Base-by-base conservation (phyloP, 2,797 vertebrate species). In the Dipus sagitta region DNA sequence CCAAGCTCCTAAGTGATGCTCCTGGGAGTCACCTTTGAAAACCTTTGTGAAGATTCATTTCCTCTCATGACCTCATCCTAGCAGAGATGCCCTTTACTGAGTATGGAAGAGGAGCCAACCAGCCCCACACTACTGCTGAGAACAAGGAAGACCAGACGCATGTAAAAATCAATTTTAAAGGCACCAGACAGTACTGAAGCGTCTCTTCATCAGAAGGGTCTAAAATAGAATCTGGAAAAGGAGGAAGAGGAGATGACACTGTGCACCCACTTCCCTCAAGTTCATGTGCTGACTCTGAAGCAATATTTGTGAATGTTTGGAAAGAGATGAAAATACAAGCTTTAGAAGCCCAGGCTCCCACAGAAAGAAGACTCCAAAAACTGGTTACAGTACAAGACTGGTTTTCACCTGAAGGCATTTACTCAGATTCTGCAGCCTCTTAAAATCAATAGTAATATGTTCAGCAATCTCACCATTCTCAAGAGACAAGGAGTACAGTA, bases 321-420 rank as follows among this genome's bases (percentile, higher is more conserved):
- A 15, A 83, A 88, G 52, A 93, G 42, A 72, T 30, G 42, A 88
- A 94, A 86, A 82, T 60, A 42, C 68, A 92, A 58, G 78, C 21
- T 94, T 71, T 58, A 54, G 54, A 17, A 58, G 14, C 54, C 54
- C 54, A 58, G 2, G 54, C 54, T 58, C 13, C 54, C 54, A 58
- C 3, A 58, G 14, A 58, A 58, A 58, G 54, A 58, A 4, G 54
- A 58, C 54, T 17, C 54, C 2, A 58, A 58, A 58, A 58, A 14
- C 54, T 58, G 54, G 14, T 3, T 12, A 14, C 14, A 58, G 54
- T 17, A 58, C 12, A 58, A 58, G 54, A 17, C 54, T 58, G 54
- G 54, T 58, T 58, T 58, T 17, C 54, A 58, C 68, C 83, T 47
- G 9, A 93, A 79, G 54, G 42, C 4, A 75, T 34, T 76, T 47